These are phyloP conservation scores for Halcyon smyrnensis DNA, from an alignment of 2,797 vertebrate genomes.

Conservation along the genomic window DNA sequence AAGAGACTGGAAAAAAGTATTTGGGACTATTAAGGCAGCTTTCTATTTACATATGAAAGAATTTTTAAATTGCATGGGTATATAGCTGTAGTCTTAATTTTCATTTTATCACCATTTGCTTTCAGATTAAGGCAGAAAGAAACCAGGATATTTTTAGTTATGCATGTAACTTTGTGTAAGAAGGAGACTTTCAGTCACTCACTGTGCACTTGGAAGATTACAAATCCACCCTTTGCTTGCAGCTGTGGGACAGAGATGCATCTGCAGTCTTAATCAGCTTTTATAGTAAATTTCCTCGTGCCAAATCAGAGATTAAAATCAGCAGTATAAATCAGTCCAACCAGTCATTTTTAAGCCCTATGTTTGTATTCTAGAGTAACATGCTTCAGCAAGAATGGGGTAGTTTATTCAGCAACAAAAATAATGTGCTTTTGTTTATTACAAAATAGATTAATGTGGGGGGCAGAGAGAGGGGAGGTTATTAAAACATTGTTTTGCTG, in stretches of 20 bases:
- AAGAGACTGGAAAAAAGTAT: not conserved
- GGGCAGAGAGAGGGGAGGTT: not conserved
- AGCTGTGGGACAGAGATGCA: not conserved
- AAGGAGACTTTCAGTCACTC: not conserved
- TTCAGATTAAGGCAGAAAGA: not conserved
- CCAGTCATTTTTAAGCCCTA: constrained; percentile 14
- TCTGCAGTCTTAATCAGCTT: not conserved
- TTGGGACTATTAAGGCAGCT: not conserved
- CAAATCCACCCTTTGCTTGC: not conserved
- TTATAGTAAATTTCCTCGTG: constrained; percentile 27
- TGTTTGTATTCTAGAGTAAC: constrained; percentile 4
- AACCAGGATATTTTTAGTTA: not conserved
- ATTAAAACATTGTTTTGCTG: not conserved
- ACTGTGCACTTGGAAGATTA: not conserved
- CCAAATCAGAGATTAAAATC: constrained; percentile 16
- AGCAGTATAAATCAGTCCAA: not conserved
- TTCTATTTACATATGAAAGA: not conserved
- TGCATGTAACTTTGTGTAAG: not conserved
- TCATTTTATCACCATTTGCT: not conserved
- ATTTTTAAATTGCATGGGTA: not conserved
- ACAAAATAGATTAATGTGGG: not conserved
- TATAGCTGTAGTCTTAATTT: not conserved
- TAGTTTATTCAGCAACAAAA: constrained; percentile 10
- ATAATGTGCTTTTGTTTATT: not conserved
- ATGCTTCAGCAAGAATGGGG: constrained; percentile 3